These are phyloP conservation scores for Aurelia aurita complex sp. Pacific DNA, from an alignment of 30 jellyfish, hydroid and myxozoan species.

Conservation along the genomic window DNA sequence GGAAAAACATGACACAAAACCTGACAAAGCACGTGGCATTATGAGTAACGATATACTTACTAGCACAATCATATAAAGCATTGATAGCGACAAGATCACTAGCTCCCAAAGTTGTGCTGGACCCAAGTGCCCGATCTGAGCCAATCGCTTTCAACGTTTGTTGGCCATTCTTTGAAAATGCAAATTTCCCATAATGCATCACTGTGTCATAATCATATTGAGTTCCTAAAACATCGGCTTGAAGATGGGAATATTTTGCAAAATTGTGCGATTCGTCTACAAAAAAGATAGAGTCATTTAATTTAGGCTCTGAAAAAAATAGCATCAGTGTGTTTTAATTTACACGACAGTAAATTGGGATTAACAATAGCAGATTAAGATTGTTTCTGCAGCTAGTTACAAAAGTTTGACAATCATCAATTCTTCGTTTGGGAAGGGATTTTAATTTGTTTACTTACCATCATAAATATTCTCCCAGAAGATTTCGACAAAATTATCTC, in stretches of 20 bases:
- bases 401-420: no score
- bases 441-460: constrained; percentile 19
- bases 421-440: no score
- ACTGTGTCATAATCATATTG: constrained; percentile 51
- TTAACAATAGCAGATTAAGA: no score
- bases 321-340: no score
- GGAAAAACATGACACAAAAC: background rate
- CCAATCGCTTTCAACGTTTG: constrained; percentile 65
- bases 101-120: constrained; percentile 40
- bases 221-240: constrained; percentile 45
- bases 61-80: constrained; percentile 64
- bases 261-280: constrained; percentile 46
- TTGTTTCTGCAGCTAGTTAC: no score
- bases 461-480: constrained; percentile 74
- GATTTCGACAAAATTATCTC: constrained; percentile 74
- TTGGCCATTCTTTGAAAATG: constrained; percentile 65
- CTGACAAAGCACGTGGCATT: no score
- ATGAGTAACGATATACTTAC: constrained; percentile 1
- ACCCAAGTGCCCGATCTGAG: constrained; percentile 61
- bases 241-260: constrained; percentile 20
- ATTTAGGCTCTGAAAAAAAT: background rate
- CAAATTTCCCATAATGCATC: constrained; percentile 77
- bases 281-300: background rate
- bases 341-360: no score
- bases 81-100: constrained; percentile 59